A percentile compares a stretch with the other conserved stretches of the same genome.
phyloP scores from a whole-genome alignment of 2,888 invertebrate genomes.

The Epinotia nisella region DNA sequence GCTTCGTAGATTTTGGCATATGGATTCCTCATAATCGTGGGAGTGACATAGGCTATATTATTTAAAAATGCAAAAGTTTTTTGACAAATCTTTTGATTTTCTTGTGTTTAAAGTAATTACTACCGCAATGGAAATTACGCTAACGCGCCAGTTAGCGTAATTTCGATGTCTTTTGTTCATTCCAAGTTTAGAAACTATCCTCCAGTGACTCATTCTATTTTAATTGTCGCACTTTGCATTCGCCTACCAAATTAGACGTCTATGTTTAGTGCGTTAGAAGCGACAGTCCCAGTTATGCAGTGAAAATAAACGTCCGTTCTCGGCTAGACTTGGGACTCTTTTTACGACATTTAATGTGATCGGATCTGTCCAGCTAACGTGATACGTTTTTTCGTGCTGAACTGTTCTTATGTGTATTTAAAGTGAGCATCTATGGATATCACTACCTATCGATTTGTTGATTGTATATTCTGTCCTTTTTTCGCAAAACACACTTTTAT shows the following conservation, averaged over 20 bases:
- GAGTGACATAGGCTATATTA: no score
- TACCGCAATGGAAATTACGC: no score
- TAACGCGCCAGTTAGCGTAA: neutral
- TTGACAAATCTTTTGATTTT: no score
- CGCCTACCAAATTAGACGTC: slow-evolving; percentile 23
- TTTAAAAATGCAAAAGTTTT: no score
- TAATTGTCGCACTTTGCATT: slow-evolving; percentile 23
- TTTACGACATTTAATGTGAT: slow-evolving; percentile 1
- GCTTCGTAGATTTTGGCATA: no score
- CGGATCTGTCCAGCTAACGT: no score
- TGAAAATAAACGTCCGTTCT: slow-evolving; percentile 14
- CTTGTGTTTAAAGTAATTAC: no score
- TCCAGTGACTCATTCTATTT: slow-evolving; percentile 18
- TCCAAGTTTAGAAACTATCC: slow-evolving; percentile 24
- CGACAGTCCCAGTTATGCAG: slow-evolving; percentile 9
- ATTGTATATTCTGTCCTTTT: no score
- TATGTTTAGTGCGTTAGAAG: slow-evolving; percentile 13
- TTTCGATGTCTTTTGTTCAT: neutral
- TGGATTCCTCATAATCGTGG: no score
- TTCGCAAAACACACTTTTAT: no score
- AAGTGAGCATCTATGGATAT: neutral
- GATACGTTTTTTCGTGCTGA: no score
- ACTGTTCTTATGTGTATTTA: neutral
- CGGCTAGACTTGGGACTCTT: neutral
- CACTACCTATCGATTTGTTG: neutral